phyloP scores from a whole-genome alignment of 2,888 invertebrate genomes.

The Ophraella communa region DNA sequence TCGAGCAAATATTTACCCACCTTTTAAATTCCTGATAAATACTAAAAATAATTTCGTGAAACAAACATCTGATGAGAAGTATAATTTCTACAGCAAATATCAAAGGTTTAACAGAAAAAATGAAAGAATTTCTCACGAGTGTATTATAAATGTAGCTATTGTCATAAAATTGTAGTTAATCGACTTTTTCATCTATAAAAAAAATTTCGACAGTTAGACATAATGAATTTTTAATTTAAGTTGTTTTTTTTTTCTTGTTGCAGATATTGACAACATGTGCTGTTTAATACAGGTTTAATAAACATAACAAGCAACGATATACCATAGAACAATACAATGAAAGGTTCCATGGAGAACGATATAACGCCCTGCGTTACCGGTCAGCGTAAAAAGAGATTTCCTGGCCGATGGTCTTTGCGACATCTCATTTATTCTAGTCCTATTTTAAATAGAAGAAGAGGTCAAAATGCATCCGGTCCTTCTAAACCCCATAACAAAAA shows the following conservation, averaged over 20 bases:
- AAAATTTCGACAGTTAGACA: no score
- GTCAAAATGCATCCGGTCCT: conserved; percentile 48
- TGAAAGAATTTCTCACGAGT: no score
- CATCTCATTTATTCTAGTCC: conserved; percentile 75
- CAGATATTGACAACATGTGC: neutral
- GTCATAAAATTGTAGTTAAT: no score
- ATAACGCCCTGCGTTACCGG: conserved; percentile 52
- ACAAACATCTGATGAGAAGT: no score
- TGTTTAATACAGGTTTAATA: neutral
- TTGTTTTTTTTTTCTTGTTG: neutral
- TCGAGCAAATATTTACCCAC: no score
- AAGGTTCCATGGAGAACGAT: conserved; percentile 41
- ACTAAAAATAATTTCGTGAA: no score
- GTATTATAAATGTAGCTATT: no score
- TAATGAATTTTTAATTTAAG: no score
- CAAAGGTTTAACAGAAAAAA: no score
- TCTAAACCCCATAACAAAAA: conserved; percentile 44
- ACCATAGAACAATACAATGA: conserved; percentile 30
- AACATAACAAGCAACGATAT: neutral
- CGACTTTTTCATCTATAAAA: no score
- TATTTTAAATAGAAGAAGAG: conserved; percentile 69
- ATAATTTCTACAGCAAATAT: no score
- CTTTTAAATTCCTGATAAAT: no score
- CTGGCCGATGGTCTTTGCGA: conserved; percentile 70
- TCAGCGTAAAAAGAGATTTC: conserved; percentile 59